Base-by-base conservation (phyloP, 2,888 invertebrate species). In the Argyresthia albistria region DNA sequence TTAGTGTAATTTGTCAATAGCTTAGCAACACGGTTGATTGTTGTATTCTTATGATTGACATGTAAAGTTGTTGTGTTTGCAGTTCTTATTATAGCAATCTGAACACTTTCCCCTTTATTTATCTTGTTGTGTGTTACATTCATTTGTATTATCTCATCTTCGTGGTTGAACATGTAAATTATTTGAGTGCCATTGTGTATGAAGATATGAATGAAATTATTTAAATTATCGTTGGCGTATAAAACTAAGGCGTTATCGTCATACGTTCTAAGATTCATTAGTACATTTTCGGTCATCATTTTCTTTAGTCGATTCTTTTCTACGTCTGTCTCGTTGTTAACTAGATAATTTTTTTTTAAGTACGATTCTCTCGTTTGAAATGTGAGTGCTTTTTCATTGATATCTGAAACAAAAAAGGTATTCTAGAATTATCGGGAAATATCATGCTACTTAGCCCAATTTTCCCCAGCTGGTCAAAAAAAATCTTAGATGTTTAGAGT, bases 141-240 rank as follows among this genome's bases (percentile, higher is more conserved):
- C 64, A 95, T 90, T 73, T 94, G 93, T 60, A 93, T 89, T 60
- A 95, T 95, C 79, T 92, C 92, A 64, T 94, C 91, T 59, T 91
- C 93, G 58, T 93, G 90, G 72, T 97, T 97, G 75, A 95, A 97
- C 3, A 95, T 82, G 67, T 95, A 96, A 46, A 95, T 92, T 25
- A 97, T 93, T 79, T 92, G 91, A 8, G 92, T 92, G 11, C 93
- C 93, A 56, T 93, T 92, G 58, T 93, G 91, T 56, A 97, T 92
- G 75, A 95, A 95, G 35, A 97, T 80, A 75, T 97, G 97, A 51
- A 97, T 92, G 73, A 97, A 97, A 76, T 98, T 98, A 71, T 97
- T 97, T 55, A 95, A 87, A 73, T 97, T 94, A 75, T 98, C 97
- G 69, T 97, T 96, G 37, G 96, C 95, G 69, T 97, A 97, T 8